phyloP scores from a whole-genome alignment of 53 echinoderm and acorn worm genomes.

The Luidia sarsii region DNA sequence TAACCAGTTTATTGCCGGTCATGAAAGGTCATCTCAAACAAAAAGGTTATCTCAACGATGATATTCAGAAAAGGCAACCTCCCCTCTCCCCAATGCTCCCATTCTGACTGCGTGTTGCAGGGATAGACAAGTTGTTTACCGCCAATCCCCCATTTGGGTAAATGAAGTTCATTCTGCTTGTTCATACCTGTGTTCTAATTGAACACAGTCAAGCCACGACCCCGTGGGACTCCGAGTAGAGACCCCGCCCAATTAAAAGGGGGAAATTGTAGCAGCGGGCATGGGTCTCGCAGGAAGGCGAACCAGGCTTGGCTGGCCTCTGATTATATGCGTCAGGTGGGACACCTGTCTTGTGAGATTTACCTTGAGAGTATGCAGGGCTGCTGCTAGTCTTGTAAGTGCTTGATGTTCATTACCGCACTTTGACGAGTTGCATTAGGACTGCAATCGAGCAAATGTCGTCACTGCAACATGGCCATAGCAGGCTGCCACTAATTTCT shows the following conservation, averaged over 20 bases:
- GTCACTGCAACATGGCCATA: no score
- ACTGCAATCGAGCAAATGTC: no score
- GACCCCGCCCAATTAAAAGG: constrained; percentile 52
- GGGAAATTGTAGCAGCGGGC: constrained; percentile 48
- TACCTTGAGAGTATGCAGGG: constrained; percentile 38
- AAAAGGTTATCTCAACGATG: not conserved
- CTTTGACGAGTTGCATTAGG: not conserved
- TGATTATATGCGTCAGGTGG: constrained; percentile 51
- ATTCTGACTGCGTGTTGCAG: not conserved
- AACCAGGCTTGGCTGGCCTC: constrained; percentile 8
- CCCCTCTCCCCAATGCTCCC: not conserved
- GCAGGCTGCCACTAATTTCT: no score
- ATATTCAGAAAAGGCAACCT: constrained; percentile 16
- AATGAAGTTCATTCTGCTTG: constrained; percentile 49
- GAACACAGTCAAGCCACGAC: constrained; percentile 26
- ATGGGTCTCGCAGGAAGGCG: constrained; percentile 42
- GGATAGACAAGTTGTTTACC: constrained; percentile 39
- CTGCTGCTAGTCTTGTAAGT: constrained; percentile 33
- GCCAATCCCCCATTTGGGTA: not conserved
- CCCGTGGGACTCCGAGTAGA: constrained; percentile 23
- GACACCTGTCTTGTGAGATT: constrained; percentile 49
- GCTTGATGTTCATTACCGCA: constrained; percentile 28
- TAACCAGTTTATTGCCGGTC: constrained; percentile 23
- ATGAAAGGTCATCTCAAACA: not conserved
- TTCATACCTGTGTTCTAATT: constrained; percentile 52